Base-by-base conservation (phyloP, 2,888 invertebrate genomes). In the Julus scandinavius region DNA sequence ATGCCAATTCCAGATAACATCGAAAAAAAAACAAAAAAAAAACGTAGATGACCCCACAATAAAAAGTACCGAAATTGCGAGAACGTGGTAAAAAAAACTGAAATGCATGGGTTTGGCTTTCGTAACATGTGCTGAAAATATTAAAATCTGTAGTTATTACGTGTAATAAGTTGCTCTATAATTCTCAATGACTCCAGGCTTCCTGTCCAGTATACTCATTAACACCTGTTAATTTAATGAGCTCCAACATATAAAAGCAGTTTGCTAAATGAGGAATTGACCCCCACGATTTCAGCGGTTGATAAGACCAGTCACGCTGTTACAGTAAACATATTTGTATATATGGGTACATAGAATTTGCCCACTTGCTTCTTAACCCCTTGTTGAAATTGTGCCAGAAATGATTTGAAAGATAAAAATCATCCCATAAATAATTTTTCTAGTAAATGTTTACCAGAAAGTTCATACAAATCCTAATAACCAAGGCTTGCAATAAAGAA, bases 281-380 rank as follows among this genome's bases (percentile, higher is more conserved):
- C 80, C 80, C 80, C 80, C 80, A 80, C 80, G 80, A 80, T 80
- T 80, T 80, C 80, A 20, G 80, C 20, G 80, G 80, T 80, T 80
- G 80, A 80, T 80, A 80, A 80, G 80, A 29, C 1, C 80, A 29
- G 80, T 80, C 80, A 38, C 80, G 80, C 80, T 29, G 80, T 29
- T 80, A 80, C 15, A 54, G 13, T 29, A 11, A 80, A 20, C 80
- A 80, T 29, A 29, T 80, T 9, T 80, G 63, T n/a, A 29, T 72
- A n/a, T n/a, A 72, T n/a, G n/a, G 41, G 2, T 45, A 45, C 6
- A 45, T 45, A 45, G 6, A 45, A 5, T 45, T 45, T 45, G 6
- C 41, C 80, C 13, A 29, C 29, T 80, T 80, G 80, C 80, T 38
- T 63, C 29, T 20, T 11, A 80, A 80, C 38, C 80, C 80, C 80